Conservation (phyloP, 2,113 vertebrate genomes). For the Micromys minutus region DNA sequence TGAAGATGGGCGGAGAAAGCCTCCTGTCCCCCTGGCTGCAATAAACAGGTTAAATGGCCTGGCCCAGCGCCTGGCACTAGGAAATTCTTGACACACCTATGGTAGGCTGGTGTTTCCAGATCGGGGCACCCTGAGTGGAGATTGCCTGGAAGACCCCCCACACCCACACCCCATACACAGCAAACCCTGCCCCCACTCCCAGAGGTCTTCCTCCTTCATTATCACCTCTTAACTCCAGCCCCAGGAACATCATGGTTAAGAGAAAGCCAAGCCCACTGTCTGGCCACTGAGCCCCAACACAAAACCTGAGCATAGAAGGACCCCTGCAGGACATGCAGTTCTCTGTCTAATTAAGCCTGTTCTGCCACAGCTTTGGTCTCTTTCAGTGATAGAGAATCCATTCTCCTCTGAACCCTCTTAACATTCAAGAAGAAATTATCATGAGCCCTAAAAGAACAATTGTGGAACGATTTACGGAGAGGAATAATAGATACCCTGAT, state of each 20-base stretch:
- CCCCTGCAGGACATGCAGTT: background rate
- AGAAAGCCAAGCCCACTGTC: background rate
- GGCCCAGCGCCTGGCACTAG: background rate
- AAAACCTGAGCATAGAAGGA: background rate
- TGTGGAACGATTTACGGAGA: background rate
- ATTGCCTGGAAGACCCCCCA: background rate
- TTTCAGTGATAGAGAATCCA: background rate
- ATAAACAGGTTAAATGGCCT: background rate
- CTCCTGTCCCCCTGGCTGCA: background rate
- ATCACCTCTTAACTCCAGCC: background rate
- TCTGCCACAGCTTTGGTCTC: background rate
- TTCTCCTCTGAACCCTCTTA: background rate
- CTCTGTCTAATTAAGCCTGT: background rate
- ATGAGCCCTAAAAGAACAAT: background rate
- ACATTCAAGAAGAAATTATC: background rate
- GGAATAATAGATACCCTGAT: background rate
- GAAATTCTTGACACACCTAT: background rate
- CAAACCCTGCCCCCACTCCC: no score
- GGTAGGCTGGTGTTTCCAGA: background rate
- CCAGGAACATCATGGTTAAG: rapidly evolving
- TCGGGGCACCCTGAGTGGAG: background rate
- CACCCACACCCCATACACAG: rapidly evolving
- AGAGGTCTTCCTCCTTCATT: background rate
- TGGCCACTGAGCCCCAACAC: background rate
- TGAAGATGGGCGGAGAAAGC: background rate